Percentiles rank a stretch among this genome's conserved stretches.
Conservation (phyloP, 2,888 invertebrate genomes). For the Volucella inanis region DNA sequence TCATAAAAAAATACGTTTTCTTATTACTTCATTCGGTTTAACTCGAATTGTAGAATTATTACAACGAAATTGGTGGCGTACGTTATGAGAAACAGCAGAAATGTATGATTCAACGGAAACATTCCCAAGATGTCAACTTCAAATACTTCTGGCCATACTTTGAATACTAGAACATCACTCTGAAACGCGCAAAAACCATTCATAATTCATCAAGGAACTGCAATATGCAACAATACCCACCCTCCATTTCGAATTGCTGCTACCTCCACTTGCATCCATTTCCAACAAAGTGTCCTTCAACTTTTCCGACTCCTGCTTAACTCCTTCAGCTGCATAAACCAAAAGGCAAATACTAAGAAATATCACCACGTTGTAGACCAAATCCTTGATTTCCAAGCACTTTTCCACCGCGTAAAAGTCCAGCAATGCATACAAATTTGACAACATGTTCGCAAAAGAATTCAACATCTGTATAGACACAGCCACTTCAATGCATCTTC, state of each 20-base stretch:
- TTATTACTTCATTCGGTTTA: slow-evolving; percentile 43
- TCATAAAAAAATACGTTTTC: background rate
- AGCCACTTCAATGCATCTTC: slow-evolving; percentile 77
- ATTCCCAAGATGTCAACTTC: slow-evolving; percentile 78
- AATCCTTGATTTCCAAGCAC: slow-evolving; percentile 4
- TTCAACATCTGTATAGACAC: slow-evolving; percentile 78
- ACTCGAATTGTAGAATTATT: slow-evolving; percentile 78
- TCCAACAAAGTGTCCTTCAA: slow-evolving; percentile 42
- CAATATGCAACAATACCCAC: slow-evolving; percentile 30
- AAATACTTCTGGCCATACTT: slow-evolving; percentile 73
- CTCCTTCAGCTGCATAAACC: slow-evolving; percentile 57
- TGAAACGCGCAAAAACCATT: slow-evolving; percentile 4
- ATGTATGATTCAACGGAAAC: slow-evolving; percentile 78
- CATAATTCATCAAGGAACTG: background rate
- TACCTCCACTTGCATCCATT: slow-evolving; percentile 24
- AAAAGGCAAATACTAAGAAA: slow-evolving; percentile 56
- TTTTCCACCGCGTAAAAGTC: slow-evolving; percentile 65
- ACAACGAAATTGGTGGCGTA: slow-evolving; percentile 80
- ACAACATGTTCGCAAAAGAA: slow-evolving; percentile 78
- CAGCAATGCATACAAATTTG: slow-evolving; percentile 80
- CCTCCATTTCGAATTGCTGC: slow-evolving; percentile 14
- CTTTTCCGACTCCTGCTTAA: slow-evolving; percentile 18
- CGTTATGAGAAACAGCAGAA: slow-evolving; percentile 79
- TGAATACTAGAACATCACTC: slow-evolving; percentile 40
- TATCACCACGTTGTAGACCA: slow-evolving; percentile 59